Evolutionary conservation across 2,888 invertebrate species (phyloP), one percentile per base, ranked within the genome.

Genomic region (Synanthedon andrenaeformis): DNA sequence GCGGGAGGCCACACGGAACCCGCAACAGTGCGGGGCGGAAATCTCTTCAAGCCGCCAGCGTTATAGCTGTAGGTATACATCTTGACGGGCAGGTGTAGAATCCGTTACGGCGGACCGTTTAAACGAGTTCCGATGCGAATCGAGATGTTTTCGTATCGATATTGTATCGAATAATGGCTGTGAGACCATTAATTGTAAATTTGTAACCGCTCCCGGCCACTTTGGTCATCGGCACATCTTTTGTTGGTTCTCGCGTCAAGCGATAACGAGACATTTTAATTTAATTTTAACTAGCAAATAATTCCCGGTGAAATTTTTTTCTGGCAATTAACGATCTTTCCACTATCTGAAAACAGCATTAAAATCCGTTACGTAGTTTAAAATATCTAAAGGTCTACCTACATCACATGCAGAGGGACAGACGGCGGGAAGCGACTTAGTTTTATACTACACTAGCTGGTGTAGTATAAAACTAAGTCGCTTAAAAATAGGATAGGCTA

Each of bases 21-120:
- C 45, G 14, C 45, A 45, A 45, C 12, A n/a, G 45, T 13, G 13
- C 14, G 3, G 12, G 14, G 14, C 45, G 14, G 14, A 14, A 45
- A 45, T 45, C 45, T 45, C 45, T 49, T 51, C 51, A 17, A 51
- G n/a, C 48, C 19, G 52, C 19, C 65, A 62, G 63, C 59, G 61
- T 65, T 69, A 67, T 57, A 57, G 28, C 52, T 55, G n/a, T n/a
- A n/a, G n/a, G n/a, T n/a, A 57, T 59, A 45, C 6, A 11, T 45
- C 2, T 63, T 56, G 62, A 60, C 42, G 57, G 66, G 70, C 77
- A 78, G 76, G 77, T 78, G 76, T 60, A 42, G 63, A 57, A 63
- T 61, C 76, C 78, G 76, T 76, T 78, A 77, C 65, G 59, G 58
- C 23, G 45, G 14, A 45, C 60, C 58, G 63, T 58, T 56, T 56